Base-by-base conservation (phyloP, 2,888 invertebrate species). In the Toxonevra muliebris region DNA sequence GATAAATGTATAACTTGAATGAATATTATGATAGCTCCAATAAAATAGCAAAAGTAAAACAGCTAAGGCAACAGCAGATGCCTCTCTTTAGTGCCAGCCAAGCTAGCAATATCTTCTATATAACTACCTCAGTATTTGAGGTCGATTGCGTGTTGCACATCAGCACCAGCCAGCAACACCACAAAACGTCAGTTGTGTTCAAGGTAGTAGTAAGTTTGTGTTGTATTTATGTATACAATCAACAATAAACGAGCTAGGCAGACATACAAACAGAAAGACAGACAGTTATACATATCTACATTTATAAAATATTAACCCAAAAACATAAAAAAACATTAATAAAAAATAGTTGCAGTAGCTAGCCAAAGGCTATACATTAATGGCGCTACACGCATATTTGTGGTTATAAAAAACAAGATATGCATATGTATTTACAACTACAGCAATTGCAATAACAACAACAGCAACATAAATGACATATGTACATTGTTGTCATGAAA, bases 1-100 rank as follows among this genome's bases (percentile, higher is more conserved):
- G 30, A 30, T 2, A 7, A 2, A 30, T 30, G 30, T 30, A 30
- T 30, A 30, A 30, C 30, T 30, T 2, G 30, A 30, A 30, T 4
- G 30, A 30, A 30, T 30, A 30, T 30, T 30, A 30, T 30, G 30
- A 30, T 30, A 30, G 30, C 30, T 30, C 30, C 30, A 30, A 30
- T 30, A 30, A 30, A 30, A 30, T 30, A 30, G 30, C 30, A 30
- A 30, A 2, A 30, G 30, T 30, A 30, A 30, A 30, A 30, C 30
- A 7, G 30, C 30, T 4, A 30, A 75, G 66, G 48, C 12, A 48
- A 48, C 48, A 48, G 12, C 15, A n/a, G 48, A 48, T 48, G 48
- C 48, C 48, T 2, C 13, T 15, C 15, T 48, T 48, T 12, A 30
- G 30, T 30, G 7, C 7, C 7, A 30, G 30, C 30, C 30, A 30